Base-by-base conservation (phyloP, 2,797 vertebrate species). In the Peromyscus melanophrys region DNA sequence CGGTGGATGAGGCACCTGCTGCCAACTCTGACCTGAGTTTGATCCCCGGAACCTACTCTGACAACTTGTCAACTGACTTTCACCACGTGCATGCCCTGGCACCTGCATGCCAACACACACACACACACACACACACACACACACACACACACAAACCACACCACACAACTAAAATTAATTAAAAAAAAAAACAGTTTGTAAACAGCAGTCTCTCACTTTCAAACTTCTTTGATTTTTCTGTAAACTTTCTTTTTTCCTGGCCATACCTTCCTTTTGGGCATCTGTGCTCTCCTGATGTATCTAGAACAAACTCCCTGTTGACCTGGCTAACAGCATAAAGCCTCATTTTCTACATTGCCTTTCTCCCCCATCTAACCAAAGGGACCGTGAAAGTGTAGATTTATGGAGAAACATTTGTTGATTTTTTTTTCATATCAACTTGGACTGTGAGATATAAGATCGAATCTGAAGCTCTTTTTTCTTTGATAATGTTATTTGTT, bases 401-500 rank as follows among this genome's bases (percentile, higher is more conserved):
- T 86, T 95, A 86, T 37, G 46, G 49, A 97, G 40, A 34, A 29
- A 95, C 63, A 94, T 82, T 94, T 97, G 93, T 92, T 23, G 55
- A 52, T 31, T 25, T 94, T 97, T 89, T 81, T 55, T 55, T 81
- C 85, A 95, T 95, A 91, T 96, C 95, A 89, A 95, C 59, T 92
- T 89, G 77, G 2, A 78, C n/a, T 90, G 46, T 86, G 88, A 96
- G 57, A 84, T 95, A 92, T 34, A 96, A 95, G 92, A 40, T 95
- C 85, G 78, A 97, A 96, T 96, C 76, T 94, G 46, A 67, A 10
- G 37, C 49, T 65, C 67, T 94, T 27, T 46, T 7, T 46, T 95
- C 55, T 94, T 91, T 25, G 46, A 95, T 69, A 97, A 92, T 80
- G 31, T 94, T 96, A 90, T 73, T 96, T 97, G 19, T 86, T 96